Evolutionary conservation across 2,888 invertebrate genomes (phyloP).

Genomic region (Sminthurides aquaticus): DNA sequence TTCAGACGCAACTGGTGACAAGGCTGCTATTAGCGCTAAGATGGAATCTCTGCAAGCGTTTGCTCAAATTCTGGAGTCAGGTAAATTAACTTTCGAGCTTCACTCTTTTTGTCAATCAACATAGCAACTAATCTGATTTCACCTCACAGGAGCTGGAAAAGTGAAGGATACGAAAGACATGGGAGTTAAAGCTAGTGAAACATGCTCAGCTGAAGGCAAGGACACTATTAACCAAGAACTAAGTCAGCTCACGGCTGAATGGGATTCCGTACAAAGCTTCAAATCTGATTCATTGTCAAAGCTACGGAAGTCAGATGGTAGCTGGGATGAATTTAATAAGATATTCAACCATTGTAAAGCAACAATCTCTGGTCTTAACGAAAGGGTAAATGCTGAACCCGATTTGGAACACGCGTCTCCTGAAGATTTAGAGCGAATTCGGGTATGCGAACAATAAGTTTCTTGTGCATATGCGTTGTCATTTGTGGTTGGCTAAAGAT

Average conservation of each 20-base stretch:
- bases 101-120: neutral
- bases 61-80: slow-evolving; percentile 61
- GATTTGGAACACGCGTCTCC: slow-evolving; percentile 68
- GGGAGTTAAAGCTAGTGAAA: slow-evolving; percentile 65
- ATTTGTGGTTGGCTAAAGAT: neutral
- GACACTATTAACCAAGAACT: slow-evolving; percentile 73
- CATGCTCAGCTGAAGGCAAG: slow-evolving; percentile 74
- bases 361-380: slow-evolving; percentile 53
- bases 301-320: slow-evolving; percentile 65
- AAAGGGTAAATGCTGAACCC: slow-evolving; percentile 54
- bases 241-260: slow-evolving; percentile 68
- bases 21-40: slow-evolving; percentile 49
- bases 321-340: slow-evolving; percentile 72
- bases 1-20: slow-evolving; percentile 80
- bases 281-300: slow-evolving; percentile 68
- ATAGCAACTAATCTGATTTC: too few relatives aligned
- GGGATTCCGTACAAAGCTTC: slow-evolving; percentile 70
- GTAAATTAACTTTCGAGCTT: slow-evolving; percentile 43
- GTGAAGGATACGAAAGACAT: slow-evolving; percentile 55
- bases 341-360: slow-evolving; percentile 65
- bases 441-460: slow-evolving; percentile 29
- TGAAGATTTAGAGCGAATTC: slow-evolving; percentile 68
- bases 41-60: slow-evolving; percentile 57
- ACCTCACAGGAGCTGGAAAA: slow-evolving; percentile 11
- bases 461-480: neutral